These are phyloP conservation scores for Formica selysi DNA, from an alignment of 1,140 invertebrate genomes.

Conservation along the genomic window DNA sequence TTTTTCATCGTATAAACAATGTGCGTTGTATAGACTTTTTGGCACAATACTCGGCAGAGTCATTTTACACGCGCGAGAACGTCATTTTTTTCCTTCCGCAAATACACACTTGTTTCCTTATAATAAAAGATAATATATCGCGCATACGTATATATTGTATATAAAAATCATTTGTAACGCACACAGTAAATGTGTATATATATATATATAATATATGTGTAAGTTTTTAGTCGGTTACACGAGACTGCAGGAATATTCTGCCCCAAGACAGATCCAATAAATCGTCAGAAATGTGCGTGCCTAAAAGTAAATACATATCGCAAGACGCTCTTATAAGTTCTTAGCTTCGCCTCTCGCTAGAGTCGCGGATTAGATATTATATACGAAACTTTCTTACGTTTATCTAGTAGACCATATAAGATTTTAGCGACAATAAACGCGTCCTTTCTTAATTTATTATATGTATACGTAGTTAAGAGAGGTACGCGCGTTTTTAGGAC, in stretches of 20 bases:
- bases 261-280: background rate
- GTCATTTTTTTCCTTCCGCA: background rate
- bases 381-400: conserved; percentile 57
- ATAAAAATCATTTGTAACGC: conserved; percentile 29
- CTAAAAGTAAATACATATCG: conserved; percentile 51
- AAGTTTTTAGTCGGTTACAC: conserved; percentile 46
- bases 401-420: conserved; percentile 46
- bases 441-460: conserved; percentile 18
- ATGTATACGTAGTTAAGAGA: conserved; percentile 17
- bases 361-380: conserved; percentile 29
- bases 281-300: background rate
- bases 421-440: conserved; percentile 1
- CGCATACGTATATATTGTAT: background rate
- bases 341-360: conserved; percentile 24
- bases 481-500: conserved; percentile 31
- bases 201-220: background rate
- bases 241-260: conserved; percentile 34
- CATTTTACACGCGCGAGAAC: background rate
- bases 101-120: background rate
- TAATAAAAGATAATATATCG: conserved; percentile 14
- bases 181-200: conserved; percentile 2
- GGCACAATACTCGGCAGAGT: conserved; percentile 61
- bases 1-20: conserved; percentile 33
- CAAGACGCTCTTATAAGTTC: conserved; percentile 50
- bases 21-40: conserved; percentile 46